Evolutionary conservation across 2,797 vertebrate species (phyloP), one percentile per base, ranked within the genome.

Genomic region (Halcyon chelicuti): DNA sequence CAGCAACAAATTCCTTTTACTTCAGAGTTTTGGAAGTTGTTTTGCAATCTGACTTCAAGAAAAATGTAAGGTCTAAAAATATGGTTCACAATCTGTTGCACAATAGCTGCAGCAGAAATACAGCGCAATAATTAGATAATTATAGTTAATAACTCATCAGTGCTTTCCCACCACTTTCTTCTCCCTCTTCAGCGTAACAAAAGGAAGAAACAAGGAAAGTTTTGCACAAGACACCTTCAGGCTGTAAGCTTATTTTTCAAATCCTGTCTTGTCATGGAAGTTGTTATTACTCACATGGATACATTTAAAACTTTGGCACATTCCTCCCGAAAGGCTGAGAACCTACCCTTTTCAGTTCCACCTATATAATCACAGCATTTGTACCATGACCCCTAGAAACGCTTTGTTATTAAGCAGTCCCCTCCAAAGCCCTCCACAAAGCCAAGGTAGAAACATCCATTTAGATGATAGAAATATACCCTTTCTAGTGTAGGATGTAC

Each of bases 81-180:
- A 95, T 19, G 37, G 55, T 42, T 95, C 89, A 71, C 93, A 97
- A 94, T 86, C 91, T 95, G 91, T 93, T 96, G 67, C 91, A 91
- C 92, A 95, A 93, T 86, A 90, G 81, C 90, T 93, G 79, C 80
- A 95, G 90, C 52, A 86, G 75, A 77, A 90, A 94, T 67, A 86
- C 86, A 79, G 85, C 26, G 57, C 83, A 95, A 75, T 76, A 95
- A 90, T 90, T 93, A 88, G 40, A 52, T 94, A 95, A 95, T 94
- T 93, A 92, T 3, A 84, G 75, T 92, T 92, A 96, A 97, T 96
- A 96, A 94, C 61, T 85, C 96, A 80, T 96, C 94, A 67, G 87
- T 80, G 87, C 88, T 97, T 94, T 96, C 95, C 89, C 70, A 94
- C 79, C 92, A 92, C 87, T 94, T 93, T 96, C 93, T 57, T 94